Evolutionary conservation across 2,888 invertebrate species (phyloP), one percentile per base, ranked within the genome.

Genomic region (Heliconius charithonia): DNA sequence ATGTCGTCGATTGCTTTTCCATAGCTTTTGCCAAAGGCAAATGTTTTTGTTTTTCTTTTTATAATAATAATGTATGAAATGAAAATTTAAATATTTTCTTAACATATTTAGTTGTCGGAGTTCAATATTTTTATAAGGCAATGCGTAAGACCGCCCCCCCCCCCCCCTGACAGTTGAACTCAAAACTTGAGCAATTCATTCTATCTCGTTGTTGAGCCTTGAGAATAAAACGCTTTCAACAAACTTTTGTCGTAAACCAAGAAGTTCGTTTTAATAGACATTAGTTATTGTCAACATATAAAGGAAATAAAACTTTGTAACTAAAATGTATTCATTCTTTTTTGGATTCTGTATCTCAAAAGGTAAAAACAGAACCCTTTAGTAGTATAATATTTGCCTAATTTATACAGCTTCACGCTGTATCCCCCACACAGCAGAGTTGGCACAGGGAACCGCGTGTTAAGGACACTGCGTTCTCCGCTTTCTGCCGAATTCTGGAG

Each of bases 241-340:
- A 79, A 81, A 79, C 73, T 79, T 79, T 69, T 62, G 25, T 76
- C 76, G 22, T 79, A 71, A 79, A 73, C 32, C 29, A 16, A 70
- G 27, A 78, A 62, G 51, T 72, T 69, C 66, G 56, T 59, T 51
- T 69, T 45, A 56, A 71, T 63, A 59, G 75, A 73, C 32, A 59
- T 32, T 65, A 78, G 13, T 75, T 76, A 76, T 62, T 63, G 25
- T 62, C 59, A 70, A 56, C 29, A 41, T 32, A 70, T 59, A 69
- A 25, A 27, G 7, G n/a, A 71, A n/a, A 32, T 62, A 19, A 73
- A n/a, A 59, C 10, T 3, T n/a, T 59, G n/a, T 59, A 59, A n/a
- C 59, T 59, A 19, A 51, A 51, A 51, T 51, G 2, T 19, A 16
- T 51, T 51, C 19, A 13, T 45, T 45, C 13, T 45, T 45, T 41